These are phyloP conservation scores for Polyodon spathula DNA, from an alignment of 2,113 vertebrate species.

Conservation along the genomic window DNA sequence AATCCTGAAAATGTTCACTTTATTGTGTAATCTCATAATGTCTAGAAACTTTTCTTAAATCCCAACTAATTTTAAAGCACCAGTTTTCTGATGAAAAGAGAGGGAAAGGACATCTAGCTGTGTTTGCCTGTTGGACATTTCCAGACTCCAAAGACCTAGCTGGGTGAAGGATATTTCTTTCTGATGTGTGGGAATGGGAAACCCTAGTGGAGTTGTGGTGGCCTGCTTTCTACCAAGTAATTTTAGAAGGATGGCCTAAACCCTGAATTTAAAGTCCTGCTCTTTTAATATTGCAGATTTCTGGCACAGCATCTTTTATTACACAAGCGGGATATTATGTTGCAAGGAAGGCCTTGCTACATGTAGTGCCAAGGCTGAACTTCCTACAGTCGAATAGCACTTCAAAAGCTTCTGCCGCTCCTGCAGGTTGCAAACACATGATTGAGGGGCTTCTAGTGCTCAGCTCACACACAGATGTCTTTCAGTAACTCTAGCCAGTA, in stretches of 20 bases:
- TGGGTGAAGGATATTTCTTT: slow-evolving; percentile 38
- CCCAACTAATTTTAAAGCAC: not conserved
- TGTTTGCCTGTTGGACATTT: not conserved
- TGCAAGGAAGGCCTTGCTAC: slow-evolving; percentile 43
- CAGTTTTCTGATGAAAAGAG: not conserved
- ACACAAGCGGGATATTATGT: slow-evolving; percentile 42
- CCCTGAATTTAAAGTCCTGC: slow-evolving; percentile 23
- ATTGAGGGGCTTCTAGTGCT: slow-evolving; percentile 55
- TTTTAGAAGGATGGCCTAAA: slow-evolving; percentile 24
- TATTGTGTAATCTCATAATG: not conserved
- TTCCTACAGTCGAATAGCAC: slow-evolving; percentile 46
- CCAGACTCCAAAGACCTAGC: slow-evolving; percentile 2
- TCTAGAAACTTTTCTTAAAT: not conserved
- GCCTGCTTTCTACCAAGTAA: slow-evolving; percentile 24
- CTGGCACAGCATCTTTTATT: slow-evolving; percentile 35
- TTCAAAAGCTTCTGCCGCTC: slow-evolving; percentile 56
- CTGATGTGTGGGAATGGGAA: slow-evolving; percentile 23
- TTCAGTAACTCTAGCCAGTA: slow-evolving; percentile 66
- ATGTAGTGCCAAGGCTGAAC: slow-evolving; percentile 39
- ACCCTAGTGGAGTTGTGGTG: slow-evolving; percentile 31
- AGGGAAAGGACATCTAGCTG: not conserved
- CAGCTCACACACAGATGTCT: slow-evolving; percentile 63
- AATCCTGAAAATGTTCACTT: not conserved
- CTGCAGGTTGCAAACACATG: slow-evolving; percentile 61
- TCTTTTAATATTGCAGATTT: slow-evolving; percentile 17